Evolutionary conservation across 1,140 invertebrate species (phyloP).

Genomic region (Microplitis mediator): DNA sequence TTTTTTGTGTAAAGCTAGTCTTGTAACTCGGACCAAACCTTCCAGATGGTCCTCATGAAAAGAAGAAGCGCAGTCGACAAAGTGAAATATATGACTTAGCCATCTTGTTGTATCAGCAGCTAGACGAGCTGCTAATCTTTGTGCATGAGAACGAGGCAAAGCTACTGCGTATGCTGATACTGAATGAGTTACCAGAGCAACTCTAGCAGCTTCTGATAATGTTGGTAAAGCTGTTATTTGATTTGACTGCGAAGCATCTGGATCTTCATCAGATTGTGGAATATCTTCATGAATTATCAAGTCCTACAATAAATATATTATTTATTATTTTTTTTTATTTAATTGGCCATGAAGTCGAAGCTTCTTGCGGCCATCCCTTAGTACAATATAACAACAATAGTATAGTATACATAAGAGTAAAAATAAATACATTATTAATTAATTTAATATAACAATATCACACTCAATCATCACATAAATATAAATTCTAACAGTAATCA

Average conservation of each 20-base stretch:
- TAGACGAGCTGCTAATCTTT: slow-evolving; percentile 73
- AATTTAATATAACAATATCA: too few relatives aligned
- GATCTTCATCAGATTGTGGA: slow-evolving; percentile 50
- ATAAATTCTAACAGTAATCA: too few relatives aligned
- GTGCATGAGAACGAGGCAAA: slow-evolving; percentile 72
- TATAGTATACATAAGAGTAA: too few relatives aligned
- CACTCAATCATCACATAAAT: too few relatives aligned
- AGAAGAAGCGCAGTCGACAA: slow-evolving; percentile 72
- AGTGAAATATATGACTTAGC: slow-evolving; percentile 79
- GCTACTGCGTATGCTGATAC: slow-evolving; percentile 76
- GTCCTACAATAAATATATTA: slow-evolving; percentile 47
- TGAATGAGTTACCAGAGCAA: slow-evolving; percentile 76
- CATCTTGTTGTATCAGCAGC: slow-evolving; percentile 78
- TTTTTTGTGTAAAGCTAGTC: slow-evolving; percentile 79
- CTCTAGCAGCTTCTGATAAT: slow-evolving; percentile 68
- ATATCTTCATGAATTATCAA: slow-evolving; percentile 61
- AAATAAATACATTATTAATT: too few relatives aligned
- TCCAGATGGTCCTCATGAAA: slow-evolving; percentile 81
- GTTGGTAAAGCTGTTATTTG: slow-evolving; percentile 58
- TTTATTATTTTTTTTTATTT: neutral
- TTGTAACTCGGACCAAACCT: slow-evolving; percentile 76
- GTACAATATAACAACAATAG: too few relatives aligned
- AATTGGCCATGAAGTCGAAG: too few relatives aligned
- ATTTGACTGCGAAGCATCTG: slow-evolving; percentile 43
- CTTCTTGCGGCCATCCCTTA: too few relatives aligned